Conservation (phyloP, 2,113 vertebrate species). For the pig (Sus scrofa) region T2T-Sscrofa CM000816.6:894501-895000, state of each 20-base stretch:
- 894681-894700: rapidly evolving
- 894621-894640: rapidly evolving
- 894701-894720: rapidly evolving
- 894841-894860: conserved; percentile 43
- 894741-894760: not conserved
- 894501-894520: rapidly evolving
- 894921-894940: not conserved
- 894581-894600: rapidly evolving
- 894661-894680: not conserved
- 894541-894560: not conserved
- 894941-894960: conserved; percentile 77
- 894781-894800: not conserved
- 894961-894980: conserved; percentile 65
- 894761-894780: rapidly evolving
- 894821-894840: not conserved
- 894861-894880: not conserved
- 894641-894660: rapidly evolving
- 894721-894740: not conserved
- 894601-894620: not conserved
- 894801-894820: not conserved
- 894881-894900: not conserved
- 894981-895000: conserved; percentile 62
- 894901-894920: conserved; percentile 2
- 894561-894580: rapidly evolving
- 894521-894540: not conserved